Base-by-base conservation (phyloP, 2,113 vertebrate genomes). In the Spheniscus mendiculus region DNA sequence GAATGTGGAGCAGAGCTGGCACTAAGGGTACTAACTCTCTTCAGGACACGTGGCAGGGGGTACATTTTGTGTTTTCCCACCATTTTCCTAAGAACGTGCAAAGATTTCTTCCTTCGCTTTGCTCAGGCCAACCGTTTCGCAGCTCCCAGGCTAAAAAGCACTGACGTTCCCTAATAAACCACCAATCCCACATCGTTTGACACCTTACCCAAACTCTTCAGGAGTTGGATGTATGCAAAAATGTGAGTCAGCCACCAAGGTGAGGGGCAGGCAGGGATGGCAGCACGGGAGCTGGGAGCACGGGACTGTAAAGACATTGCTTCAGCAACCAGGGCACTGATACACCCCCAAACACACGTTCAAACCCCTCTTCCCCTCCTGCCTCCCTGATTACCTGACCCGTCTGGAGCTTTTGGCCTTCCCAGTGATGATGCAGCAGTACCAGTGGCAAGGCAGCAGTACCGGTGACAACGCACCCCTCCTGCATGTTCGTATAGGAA, bases 151-250 rank as follows among this genome's bases (percentile, higher is more conserved):
- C 36, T 67, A 52, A 50, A 69, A 69, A 65, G n/a, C 49, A 15
- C 21, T 3, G 21, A 42, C 3, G 14, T 19, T 65, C 40, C 70
- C 65, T 32, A 38, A 29, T 3, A 52, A 92, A 83, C 20, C 58
- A 92, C 4, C 36, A 23, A n/a, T 4, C 9, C 70, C 2, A 5
- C 66, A 18, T 1, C 14, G 4, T 4, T 23, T 10, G 13, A 12
- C 27, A 40, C 55, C 38, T 32, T 22, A 45, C 12, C 49, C 50
- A 8, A 70, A 23, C 23, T 26, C 49, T 30, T 34, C 66, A 45
- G 63, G 49, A 26, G 23, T 12, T 13, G 58, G n/a, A 27, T 15
- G 12, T 21, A 32, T 6, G 40, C 19, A 81, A 66, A 83, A 83
- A 32, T 2, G 10, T 5, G 50, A 61, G 30, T 17, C 53, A 49